Percentiles rank a stretch among this genome's conserved stretches.
These are phyloP conservation scores for Drosophila yooni DNA, from an alignment of 2,888 invertebrate genomes.

Conservation along the genomic window DNA sequence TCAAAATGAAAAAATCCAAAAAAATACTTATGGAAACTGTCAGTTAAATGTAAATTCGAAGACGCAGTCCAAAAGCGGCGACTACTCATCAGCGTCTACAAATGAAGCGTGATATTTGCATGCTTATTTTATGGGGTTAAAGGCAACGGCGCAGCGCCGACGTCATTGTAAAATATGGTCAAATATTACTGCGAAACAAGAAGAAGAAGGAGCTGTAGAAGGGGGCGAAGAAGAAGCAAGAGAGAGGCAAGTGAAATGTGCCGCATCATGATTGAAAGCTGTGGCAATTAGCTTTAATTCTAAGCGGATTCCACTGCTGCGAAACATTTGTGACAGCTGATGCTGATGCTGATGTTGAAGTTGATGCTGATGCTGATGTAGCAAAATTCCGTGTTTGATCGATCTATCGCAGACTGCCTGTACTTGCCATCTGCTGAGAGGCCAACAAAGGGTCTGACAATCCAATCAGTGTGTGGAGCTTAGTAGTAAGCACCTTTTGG, in stretches of 20 bases:
- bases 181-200: conserved; percentile 1
- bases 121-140: conserved; percentile 57
- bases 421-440: conserved; percentile 7
- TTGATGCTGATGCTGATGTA: conserved; percentile 50
- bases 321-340: conserved; percentile 43
- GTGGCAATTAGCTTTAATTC: conserved; percentile 79
- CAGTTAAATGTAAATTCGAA: conserved; percentile 60
- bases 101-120: conserved; percentile 68
- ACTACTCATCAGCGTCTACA: conserved; percentile 35
- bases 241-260: conserved; percentile 43
- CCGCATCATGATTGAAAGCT: conserved; percentile 67
- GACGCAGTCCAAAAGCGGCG: conserved; percentile 36
- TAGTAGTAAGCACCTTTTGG: conserved; percentile 30
- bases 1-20: background rate
- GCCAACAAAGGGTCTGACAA: conserved; percentile 44
- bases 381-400: conserved; percentile 50
- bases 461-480: conserved; percentile 67
- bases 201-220: background rate
- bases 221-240: background rate
- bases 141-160: conserved; percentile 44
- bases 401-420: conserved; percentile 38
- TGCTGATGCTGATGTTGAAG: background rate
- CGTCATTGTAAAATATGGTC: conserved; percentile 9
- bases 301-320: conserved; percentile 60
- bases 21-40: conserved; percentile 51